Evolutionary conservation across 1,140 invertebrate species (phyloP).

Genomic region (Ylistrum balloti): DNA sequence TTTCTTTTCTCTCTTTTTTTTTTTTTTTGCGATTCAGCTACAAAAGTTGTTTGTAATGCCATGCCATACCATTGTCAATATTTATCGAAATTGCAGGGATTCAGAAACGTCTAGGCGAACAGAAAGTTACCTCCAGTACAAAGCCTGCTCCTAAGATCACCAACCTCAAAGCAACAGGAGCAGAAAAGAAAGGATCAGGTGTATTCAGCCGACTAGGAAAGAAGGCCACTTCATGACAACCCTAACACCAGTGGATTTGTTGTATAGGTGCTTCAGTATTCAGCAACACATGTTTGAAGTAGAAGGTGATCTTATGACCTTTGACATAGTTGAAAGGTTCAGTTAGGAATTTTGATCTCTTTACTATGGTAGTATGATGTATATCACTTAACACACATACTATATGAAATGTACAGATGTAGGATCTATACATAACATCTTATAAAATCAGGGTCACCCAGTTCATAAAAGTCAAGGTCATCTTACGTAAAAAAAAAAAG

Average conservation of each 20-base stretch:
- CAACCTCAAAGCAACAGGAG: background rate
- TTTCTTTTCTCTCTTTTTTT: too few relatives aligned
- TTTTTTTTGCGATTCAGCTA: too few relatives aligned
- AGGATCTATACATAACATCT: too few relatives aligned
- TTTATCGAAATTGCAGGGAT: constrained; percentile 45
- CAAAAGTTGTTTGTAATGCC: too few relatives aligned
- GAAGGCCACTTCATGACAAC: constrained; percentile 10
- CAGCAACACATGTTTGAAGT: background rate
- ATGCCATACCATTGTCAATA: background rate
- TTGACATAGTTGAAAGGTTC: too few relatives aligned
- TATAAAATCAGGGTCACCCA: too few relatives aligned
- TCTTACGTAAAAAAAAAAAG: too few relatives aligned
- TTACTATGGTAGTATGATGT: too few relatives aligned
- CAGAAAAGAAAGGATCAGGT: constrained; percentile 42
- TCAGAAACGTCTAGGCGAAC: constrained; percentile 20
- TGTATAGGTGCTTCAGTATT: background rate
- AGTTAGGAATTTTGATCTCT: too few relatives aligned
- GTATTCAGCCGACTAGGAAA: constrained; percentile 62
- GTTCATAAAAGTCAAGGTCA: too few relatives aligned
- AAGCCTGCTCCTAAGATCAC: background rate
- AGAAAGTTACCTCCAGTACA: constrained; percentile 51
- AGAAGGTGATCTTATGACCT: background rate
- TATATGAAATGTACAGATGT: too few relatives aligned
- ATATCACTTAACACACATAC: too few relatives aligned
- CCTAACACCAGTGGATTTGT: background rate